Evolutionary conservation across 2,888 invertebrate genomes (phyloP), one percentile per base, ranked within the genome.

Genomic region (Mechanitis mazaeus): DNA sequence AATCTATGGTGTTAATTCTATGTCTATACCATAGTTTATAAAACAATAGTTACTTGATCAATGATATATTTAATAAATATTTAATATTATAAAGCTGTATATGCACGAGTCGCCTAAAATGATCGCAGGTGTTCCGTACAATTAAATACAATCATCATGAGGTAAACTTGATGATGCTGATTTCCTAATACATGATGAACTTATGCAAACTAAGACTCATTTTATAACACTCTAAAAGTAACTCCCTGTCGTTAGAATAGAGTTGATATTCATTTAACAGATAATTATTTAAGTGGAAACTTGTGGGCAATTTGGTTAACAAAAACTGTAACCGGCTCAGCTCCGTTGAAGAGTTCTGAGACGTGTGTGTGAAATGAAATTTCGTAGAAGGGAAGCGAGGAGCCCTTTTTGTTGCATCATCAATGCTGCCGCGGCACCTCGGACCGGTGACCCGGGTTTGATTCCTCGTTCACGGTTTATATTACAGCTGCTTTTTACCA

Each of bases 221-320:
- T 2, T 6, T n/a, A 31, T 7, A 31, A 31, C 50, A 11, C 7
- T 47, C 31, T 20, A 58, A 58, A 54, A 45, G 9, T 35, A 5
- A 54, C 55, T 50, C n/a, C 28, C 33, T 12, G 9, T 33, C 12
- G 33, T 3, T n/a, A 20, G 38, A 54, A 47, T 55, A 59, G 33
- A 47, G 55, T 50, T 42, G 9, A 60, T 47, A 60, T 46, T 59
- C 9, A 55, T 46, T 60, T 50, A 55, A 31, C 35, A 55, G 54
- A 59, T 54, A 54, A 50, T 59, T 54, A 59, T 54, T 50, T 38
- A 33, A 47, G 59, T 47, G 59, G 38, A 58, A 59, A 59, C 42
- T 59, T 45, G 54, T 54, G n/a, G 45, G 47, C 33, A 59, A 55
- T 38, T 55, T 55, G 4, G 59, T 47, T 33, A 50, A 54, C 20